Base-by-base conservation (phyloP, 2,888 invertebrate species). In the Pemphredon lugubris region DNA sequence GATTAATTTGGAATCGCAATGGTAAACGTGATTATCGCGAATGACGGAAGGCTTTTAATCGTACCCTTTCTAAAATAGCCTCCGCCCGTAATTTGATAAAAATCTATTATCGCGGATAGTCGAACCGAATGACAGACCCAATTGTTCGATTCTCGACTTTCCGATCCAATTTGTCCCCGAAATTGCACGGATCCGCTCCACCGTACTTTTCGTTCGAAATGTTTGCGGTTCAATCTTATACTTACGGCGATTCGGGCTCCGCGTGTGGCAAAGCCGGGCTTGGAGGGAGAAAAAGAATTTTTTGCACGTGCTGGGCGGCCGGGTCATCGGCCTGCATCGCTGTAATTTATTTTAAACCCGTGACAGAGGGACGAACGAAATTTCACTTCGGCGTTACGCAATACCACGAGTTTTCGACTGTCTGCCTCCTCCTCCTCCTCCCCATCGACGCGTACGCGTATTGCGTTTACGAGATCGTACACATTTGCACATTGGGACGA, bases 281-380 rank as follows among this genome's bases (percentile, higher is more conserved):
- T 51, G 61, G 60, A 48, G 63, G 55, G 66, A 71, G 64, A 57
- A 39, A 59, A 66, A 51, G 66, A 70, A n/a, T n/a, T 73, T 73
- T 73, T 75, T 72, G 73, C 75, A 66, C 75, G 63, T 69, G 75
- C 65, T 73, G 69, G 65, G 59, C 61, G 75, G 58, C 55, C 64
- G 57, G 75, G 75, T 75, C 75, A 66, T 75, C 69, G 75, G 50
- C 75, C 75, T 58, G 73, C 73, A 61, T 59, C 61, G 66, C 58
- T 45, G 66, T 73, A 64, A 75, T 73, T 75, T 75, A 75, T 75
- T 75, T 75, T 69, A 61, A 69, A 66, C 61, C 54, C 72, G 60
- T 72, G 72, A 68, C 72, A 72, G 64, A 57, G 47, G 54, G 60
- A 9, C 68, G 45, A 39, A 60, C 50, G 51, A 73, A 69, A 73